These are phyloP conservation scores for Operophtera brumata DNA, from an alignment of 2,888 invertebrate species.

Conservation along the genomic window DNA sequence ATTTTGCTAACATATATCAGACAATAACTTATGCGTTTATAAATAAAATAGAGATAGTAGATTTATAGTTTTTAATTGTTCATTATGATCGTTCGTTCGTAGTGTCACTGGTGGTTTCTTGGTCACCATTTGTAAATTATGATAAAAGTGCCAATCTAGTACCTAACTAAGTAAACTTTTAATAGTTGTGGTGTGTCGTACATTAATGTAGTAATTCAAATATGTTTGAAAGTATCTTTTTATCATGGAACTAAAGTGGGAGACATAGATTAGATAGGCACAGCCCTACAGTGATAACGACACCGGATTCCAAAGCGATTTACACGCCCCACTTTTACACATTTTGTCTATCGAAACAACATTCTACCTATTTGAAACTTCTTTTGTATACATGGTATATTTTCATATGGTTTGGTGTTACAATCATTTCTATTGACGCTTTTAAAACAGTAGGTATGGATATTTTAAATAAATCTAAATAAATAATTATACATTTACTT, in stretches of 20 bases:
- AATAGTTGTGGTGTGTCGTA: neutral
- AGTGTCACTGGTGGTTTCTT: no score
- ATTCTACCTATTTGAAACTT: slow-evolving; percentile 24
- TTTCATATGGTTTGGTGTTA: neutral
- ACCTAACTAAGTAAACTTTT: neutral
- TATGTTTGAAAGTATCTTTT: slow-evolving; percentile 51
- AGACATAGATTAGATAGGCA: slow-evolving; percentile 67
- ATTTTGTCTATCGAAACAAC: slow-evolving; percentile 35
- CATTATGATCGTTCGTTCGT: no score
- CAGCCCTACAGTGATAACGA: slow-evolving; percentile 70
- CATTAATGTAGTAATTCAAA: slow-evolving; percentile 15
- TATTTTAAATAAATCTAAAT: no score
- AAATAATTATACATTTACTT: no score
- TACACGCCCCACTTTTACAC: slow-evolving; percentile 48
- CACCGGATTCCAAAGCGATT: slow-evolving; percentile 58
- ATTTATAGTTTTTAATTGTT: no score
- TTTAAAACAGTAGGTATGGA: neutral
- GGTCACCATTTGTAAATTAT: neutral
- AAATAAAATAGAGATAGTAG: no score
- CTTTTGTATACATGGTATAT: slow-evolving; percentile 12
- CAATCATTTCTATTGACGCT: neutral
- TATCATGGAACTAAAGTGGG: slow-evolving; percentile 60
- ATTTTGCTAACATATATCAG: no score
- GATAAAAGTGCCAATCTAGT: neutral
- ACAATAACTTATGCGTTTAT: no score